phyloP scores from a whole-genome alignment of 2,888 invertebrate species.

The Carpatolechia fugitivella region DNA sequence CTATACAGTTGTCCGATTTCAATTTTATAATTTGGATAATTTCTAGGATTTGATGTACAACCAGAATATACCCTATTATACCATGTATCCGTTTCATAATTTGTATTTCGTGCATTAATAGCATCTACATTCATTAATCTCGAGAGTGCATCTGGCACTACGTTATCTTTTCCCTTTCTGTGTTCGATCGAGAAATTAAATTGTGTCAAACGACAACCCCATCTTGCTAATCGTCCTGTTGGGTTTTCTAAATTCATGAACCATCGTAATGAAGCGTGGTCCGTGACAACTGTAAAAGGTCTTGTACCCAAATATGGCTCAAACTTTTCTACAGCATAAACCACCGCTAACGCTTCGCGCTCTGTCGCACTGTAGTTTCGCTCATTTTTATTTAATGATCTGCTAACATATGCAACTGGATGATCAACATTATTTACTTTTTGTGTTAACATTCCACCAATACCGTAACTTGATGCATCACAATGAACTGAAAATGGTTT shows the following conservation, averaged over 20 bases:
- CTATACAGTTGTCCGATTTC: not conserved
- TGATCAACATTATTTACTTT: constrained; percentile 16
- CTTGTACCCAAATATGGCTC: constrained; percentile 18
- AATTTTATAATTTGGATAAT: not conserved
- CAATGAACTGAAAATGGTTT: no score
- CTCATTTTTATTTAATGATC: constrained; percentile 15
- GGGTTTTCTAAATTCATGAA: constrained; percentile 12
- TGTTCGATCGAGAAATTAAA: constrained; percentile 9
- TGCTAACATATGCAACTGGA: constrained; percentile 21
- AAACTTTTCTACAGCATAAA: constrained; percentile 21
- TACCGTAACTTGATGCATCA: constrained; percentile 19
- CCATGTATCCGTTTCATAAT: not conserved
- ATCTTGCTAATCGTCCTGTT: constrained; percentile 12
- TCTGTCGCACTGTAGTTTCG: constrained; percentile 22
- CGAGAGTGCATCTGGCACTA: constrained; percentile 13
- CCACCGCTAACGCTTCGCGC: constrained; percentile 20
- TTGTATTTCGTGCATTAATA: not conserved
- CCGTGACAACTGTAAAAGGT: constrained; percentile 13
- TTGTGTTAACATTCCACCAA: constrained; percentile 21
- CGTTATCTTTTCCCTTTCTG: constrained; percentile 3
- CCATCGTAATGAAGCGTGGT: constrained; percentile 13
- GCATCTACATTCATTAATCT: not conserved
- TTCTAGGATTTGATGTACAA: not conserved
- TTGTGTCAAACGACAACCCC: constrained; percentile 6
- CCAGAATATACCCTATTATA: not conserved